Conservation (phyloP, 2,888 invertebrate genomes). For the Tethea ocularis region DNA sequence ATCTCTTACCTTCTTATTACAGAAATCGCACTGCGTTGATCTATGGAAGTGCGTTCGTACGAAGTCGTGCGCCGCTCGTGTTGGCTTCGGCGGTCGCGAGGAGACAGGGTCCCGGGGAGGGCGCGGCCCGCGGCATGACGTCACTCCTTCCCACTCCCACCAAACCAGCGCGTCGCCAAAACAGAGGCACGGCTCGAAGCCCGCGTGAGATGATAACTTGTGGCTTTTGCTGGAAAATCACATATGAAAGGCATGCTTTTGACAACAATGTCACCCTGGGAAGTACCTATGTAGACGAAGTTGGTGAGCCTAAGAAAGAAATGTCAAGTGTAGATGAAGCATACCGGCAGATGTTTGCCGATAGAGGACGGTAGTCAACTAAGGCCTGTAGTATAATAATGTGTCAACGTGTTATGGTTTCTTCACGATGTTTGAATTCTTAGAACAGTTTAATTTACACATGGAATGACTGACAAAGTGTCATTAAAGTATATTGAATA, state of each 20-base stretch:
- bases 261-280: neutral
- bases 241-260: slow-evolving; percentile 6
- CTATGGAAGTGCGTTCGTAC: slow-evolving; percentile 94
- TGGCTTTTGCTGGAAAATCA: slow-evolving; percentile 85
- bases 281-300: neutral
- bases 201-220: slow-evolving; percentile 88
- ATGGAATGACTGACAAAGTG: too few relatives aligned
- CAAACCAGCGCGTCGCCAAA: slow-evolving; percentile 95
- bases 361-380: too few relatives aligned
- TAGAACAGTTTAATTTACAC: too few relatives aligned
- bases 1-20: slow-evolving; percentile 95
- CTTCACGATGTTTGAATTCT: too few relatives aligned
- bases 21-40: slow-evolving; percentile 96
- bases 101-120: slow-evolving; percentile 51
- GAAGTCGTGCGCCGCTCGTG: slow-evolving; percentile 87
- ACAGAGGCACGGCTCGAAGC: slow-evolving; percentile 95
- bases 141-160: slow-evolving; percentile 88
- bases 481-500: slow-evolving; percentile 18
- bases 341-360: too few relatives aligned
- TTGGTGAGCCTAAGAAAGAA: neutral
- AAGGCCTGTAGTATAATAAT: too few relatives aligned
- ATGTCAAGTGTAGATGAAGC: too few relatives aligned
- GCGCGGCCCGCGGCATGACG: slow-evolving; percentile 59
- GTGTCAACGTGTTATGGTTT: too few relatives aligned
- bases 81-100: slow-evolving; percentile 54